Percentiles rank a stretch among this genome's conserved stretches.
Conservation (phyloP, 2,797 vertebrate species). For the Pipistrellus nathusii region DNA sequence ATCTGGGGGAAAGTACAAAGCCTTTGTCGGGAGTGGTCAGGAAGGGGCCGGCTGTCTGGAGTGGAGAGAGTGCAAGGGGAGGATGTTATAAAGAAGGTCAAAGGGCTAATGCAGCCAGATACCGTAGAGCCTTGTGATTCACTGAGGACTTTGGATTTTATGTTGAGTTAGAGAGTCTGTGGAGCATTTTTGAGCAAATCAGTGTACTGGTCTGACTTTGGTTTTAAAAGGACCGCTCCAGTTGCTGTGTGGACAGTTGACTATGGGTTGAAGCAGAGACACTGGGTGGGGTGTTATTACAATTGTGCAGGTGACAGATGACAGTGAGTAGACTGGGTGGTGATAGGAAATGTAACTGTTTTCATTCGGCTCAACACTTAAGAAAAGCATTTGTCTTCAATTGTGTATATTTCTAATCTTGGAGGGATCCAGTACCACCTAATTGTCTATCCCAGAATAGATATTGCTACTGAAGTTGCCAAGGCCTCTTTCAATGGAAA, state of each 20-base stretch:
- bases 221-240: neutral
- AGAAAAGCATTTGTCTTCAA: conserved; percentile 20
- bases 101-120: neutral
- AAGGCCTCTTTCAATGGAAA: conserved; percentile 64
- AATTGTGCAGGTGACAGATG: neutral
- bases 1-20: neutral
- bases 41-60: neutral
- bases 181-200: neutral
- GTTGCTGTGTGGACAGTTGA: neutral
- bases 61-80: neutral
- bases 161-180: neutral
- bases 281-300: neutral
- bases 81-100: neutral
- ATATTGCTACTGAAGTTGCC: conserved; percentile 11
- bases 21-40: neutral
- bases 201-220: neutral
- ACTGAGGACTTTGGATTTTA: neutral
- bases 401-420: conserved; percentile 27
- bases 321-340: neutral
- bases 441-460: conserved; percentile 59
- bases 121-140: neutral
- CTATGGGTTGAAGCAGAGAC: neutral
- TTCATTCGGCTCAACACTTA: neutral
- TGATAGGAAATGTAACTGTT: neutral
- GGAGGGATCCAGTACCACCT: neutral